Base-by-base conservation (phyloP, 2,797 vertebrate genomes). In the Oophaga sylvatica region DNA sequence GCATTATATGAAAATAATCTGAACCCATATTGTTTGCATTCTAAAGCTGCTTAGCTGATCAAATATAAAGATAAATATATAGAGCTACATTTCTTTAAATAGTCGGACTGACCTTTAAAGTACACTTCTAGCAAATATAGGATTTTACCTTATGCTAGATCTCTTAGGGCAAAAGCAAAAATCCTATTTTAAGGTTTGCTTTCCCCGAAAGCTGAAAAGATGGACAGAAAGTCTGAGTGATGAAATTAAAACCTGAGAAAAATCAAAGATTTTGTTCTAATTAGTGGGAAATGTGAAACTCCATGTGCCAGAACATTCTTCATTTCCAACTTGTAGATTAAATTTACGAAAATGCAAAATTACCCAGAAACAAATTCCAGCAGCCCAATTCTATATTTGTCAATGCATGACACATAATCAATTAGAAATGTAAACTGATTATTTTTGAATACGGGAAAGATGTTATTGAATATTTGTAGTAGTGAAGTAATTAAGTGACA, bases 391-490 rank as follows among this genome's bases (percentile, higher is more conserved):
- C 81, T 29, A 78, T 83, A 86, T 89, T 78, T 89, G 79, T 86
- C 70, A 83, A 71, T 9, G 20, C 19, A 53, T 86, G 73, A 59
- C 84, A 89, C 31, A 83, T 86, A 89, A 89, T 89, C 88, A 89
- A 89, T 89, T 71, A 35, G 80, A 83, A 83, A 89, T 86, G 73
- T 65, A 89, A 86, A 86, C 84, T 83, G 71, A 89, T 86, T 89
- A 78, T 78, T 81, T 81, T 62, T 60, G 82, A 26, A 86, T 89
- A 80, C 84, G 56, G 88, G 84, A 89, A 89, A 86, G 53, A 80
- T 78, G 73, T 83, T 89, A 89, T 89, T 83, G 88, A 86, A 86
- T 89, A 86, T 86, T 86, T 89, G 68, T 84, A 83, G 63, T 83
- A 65, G 76, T 60, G 48, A 31, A n/a, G 53, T 81, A 89, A 89